Evolutionary conservation across 64 coral and sea anemone genomes (phyloP), one percentile per base, ranked within the genome.

Genomic region (Hydrozoanthus tunicans): DNA sequence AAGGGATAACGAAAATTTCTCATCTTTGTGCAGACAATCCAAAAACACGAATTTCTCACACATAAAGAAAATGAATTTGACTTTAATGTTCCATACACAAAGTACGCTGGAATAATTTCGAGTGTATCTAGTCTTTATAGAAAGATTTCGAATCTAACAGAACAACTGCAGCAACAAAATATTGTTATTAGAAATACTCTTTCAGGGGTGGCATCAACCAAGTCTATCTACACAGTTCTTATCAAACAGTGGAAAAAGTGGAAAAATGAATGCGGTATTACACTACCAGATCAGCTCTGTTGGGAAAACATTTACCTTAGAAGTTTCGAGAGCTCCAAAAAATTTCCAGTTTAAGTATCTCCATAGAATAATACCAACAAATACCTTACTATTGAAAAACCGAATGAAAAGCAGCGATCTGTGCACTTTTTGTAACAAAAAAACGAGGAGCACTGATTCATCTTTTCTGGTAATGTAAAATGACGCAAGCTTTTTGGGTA

Each of bases 1-100:
- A 79, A 79, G 54, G 74, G 53, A 77, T 77, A 77, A 77, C 74
- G 54, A 77, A 77, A 77, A 77, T 77, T 53, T 77, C 74, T 77
- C 54, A 79, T 79, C 56, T 79, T 57, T 79, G 56, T 79, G 56
- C 23, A n/a, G 5, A 79, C 77, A 59, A 15, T 79, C 77, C 53
- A 3, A 58, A 79, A 79, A n/a, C 24, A 59, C 53, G 53, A 5
- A 79, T 58, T 79, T 79, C 56, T 59, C 59, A 79, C 3, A 79
- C 75, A 77, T 77, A 51, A 77, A 77, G 75, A 77, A 77, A 77
- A 3, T 77, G 1, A 77, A 81, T 62, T 25, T 81, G 78, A 81
- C 78, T 25, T 81, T 80, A 80, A 80, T 23, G 15, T 80, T 3
- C 8, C 56, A 14, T 80, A 60, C 6, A 80, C 9, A 59, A 6